These are phyloP conservation scores for Tachina fera DNA, from an alignment of 2,888 invertebrate species.

Conservation along the genomic window DNA sequence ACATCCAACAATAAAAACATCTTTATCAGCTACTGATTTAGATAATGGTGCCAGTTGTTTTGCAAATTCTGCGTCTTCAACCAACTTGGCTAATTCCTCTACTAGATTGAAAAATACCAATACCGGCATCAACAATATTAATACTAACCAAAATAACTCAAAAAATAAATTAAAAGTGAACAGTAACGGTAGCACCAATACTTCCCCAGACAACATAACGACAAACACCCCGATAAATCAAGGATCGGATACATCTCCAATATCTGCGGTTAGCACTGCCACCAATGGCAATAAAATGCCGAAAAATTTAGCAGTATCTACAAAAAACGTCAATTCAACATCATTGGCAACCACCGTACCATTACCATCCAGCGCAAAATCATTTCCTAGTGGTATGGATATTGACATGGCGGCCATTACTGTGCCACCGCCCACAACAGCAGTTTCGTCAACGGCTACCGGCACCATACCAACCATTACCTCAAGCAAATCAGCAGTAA, in stretches of 20 bases:
- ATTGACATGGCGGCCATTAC: slow-evolving; percentile 75
- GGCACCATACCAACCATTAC: slow-evolving; percentile 74
- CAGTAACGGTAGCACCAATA: slow-evolving; percentile 74
- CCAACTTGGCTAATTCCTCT: slow-evolving; percentile 69
- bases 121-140: slow-evolving; percentile 62
- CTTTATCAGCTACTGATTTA: slow-evolving; percentile 71
- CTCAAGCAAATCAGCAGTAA: slow-evolving; percentile 72
- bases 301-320: slow-evolving; percentile 74
- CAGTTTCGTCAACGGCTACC: slow-evolving; percentile 66
- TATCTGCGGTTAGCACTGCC: slow-evolving; percentile 72
- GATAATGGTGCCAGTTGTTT: slow-evolving; percentile 57
- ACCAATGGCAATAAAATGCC: slow-evolving; percentile 79
- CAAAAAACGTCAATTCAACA: slow-evolving; percentile 69
- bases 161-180: slow-evolving; percentile 70
- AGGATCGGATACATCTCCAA: slow-evolving; percentile 43
- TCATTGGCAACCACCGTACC: slow-evolving; percentile 73
- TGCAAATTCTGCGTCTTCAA: slow-evolving; percentile 58
- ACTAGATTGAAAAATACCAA: slow-evolving; percentile 67
- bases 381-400: slow-evolving; percentile 59
- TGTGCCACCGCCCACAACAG: slow-evolving; percentile 65
- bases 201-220: slow-evolving; percentile 74
- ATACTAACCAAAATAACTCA: slow-evolving; percentile 67
- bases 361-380: slow-evolving; percentile 43
- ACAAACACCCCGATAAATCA: slow-evolving; percentile 61
- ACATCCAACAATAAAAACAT: slow-evolving; percentile 67